These are phyloP conservation scores for Atractosteus spatula DNA, from an alignment of 2,113 vertebrate species.

Conservation along the genomic window DNA sequence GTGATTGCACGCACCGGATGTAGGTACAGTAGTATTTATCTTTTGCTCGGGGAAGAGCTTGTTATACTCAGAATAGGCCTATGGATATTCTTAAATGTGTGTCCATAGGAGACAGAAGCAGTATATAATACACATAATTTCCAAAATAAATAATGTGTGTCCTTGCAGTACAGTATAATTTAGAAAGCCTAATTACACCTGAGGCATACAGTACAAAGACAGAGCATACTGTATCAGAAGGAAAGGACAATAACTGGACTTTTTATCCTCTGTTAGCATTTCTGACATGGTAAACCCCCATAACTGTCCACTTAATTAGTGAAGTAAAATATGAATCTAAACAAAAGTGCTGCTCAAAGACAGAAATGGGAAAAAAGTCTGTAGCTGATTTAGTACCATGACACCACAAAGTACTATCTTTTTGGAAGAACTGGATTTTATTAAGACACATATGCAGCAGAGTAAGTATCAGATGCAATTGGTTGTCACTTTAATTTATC, in stretches of 20 bases:
- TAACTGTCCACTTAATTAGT: neutral
- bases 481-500: slow-evolving; percentile 7
- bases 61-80: no score
- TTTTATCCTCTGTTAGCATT: no score
- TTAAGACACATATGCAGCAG: neutral
- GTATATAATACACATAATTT: no score
- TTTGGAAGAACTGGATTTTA: slow-evolving; percentile 4
- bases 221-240: neutral
- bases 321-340: neutral
- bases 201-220: no score
- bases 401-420: neutral
- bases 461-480: slow-evolving; percentile 1
- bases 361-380: neutral
- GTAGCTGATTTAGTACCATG: neutral
- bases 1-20: no score
- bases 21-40: no score
- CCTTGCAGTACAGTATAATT: no score
- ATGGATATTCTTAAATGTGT: no score
- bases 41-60: no score
- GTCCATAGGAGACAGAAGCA: no score
- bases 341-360: neutral
- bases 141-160: no score
- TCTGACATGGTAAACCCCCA: neutral
- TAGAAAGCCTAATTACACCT: no score
- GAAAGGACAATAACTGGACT: neutral